Evolutionary conservation across 2,797 vertebrate species (phyloP).

Genomic region (Spinus olivaceus): DNA sequence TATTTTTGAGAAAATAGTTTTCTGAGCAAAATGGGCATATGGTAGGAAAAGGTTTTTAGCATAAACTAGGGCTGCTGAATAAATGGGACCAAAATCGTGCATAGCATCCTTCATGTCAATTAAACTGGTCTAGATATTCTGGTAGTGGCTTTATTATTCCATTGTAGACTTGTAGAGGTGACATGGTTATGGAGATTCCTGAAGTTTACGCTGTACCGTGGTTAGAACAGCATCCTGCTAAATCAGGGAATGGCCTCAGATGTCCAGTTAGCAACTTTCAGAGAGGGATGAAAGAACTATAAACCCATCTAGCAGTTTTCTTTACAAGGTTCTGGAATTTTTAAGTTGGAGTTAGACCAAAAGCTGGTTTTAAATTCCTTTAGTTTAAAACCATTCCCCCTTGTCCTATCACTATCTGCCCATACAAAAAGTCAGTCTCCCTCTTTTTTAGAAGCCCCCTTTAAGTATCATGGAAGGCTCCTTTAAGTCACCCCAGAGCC

Average conservation of each 20-base stretch:
- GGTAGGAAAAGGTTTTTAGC: neutral
- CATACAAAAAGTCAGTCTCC: rapidly evolving
- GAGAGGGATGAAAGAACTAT: neutral
- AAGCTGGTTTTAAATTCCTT: neutral
- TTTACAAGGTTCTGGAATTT: neutral
- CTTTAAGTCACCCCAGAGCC: neutral
- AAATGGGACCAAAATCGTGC: neutral
- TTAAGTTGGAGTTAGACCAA: neutral
- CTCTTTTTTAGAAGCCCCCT: neutral
- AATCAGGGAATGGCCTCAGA: neutral
- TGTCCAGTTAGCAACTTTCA: neutral
- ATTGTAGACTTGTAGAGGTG: neutral
- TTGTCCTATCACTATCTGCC: neutral
- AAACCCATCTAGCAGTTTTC: neutral
- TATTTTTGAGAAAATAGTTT: neutral
- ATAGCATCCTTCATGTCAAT: neutral
- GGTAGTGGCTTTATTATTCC: neutral
- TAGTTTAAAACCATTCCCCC: neutral
- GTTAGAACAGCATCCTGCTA: neutral
- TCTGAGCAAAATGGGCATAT: neutral
- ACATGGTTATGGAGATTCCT: neutral
- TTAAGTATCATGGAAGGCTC: too few relatives aligned
- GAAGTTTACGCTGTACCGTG: neutral
- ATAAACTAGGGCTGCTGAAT: neutral
- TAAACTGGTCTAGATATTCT: neutral